These are phyloP conservation scores for Chloroceryle amazona DNA, from an alignment of 2,797 vertebrate species.

Conservation along the genomic window DNA sequence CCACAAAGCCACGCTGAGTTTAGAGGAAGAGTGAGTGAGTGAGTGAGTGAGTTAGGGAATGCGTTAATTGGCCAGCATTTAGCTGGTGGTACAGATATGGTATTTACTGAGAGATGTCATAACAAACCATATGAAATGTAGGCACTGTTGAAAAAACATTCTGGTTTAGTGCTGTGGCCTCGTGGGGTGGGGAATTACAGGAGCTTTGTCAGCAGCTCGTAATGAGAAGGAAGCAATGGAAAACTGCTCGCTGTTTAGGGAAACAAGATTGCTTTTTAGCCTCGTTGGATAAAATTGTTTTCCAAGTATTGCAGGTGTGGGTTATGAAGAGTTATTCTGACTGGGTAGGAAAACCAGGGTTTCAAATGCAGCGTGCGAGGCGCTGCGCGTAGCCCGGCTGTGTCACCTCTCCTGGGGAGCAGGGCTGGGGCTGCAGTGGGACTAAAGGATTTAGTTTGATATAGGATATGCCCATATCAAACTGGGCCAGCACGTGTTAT, in stretches of 20 bases:
- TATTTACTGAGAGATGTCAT: not conserved
- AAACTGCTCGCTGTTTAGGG: not conserved
- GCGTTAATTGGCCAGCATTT: not conserved
- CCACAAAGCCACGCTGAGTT: not conserved
- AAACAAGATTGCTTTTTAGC: not conserved
- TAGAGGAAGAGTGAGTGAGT: not conserved
- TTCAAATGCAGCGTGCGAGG: not conserved
- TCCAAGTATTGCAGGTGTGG: not conserved
- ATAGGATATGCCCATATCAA: not conserved
- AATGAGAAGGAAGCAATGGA: not conserved
- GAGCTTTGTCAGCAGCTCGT: not conserved
- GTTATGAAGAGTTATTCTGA: not conserved
- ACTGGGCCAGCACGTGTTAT: not conserved
- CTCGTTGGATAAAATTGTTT: not conserved
- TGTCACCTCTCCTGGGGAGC: not conserved
- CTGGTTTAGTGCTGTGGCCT: slow-evolving; percentile 1
- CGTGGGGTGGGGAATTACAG: not conserved
- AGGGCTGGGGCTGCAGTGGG: not conserved
- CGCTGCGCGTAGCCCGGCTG: not conserved
- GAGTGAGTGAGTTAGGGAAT: not conserved
- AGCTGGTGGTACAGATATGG: not conserved
- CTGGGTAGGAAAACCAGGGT: not conserved
- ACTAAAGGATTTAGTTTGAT: not conserved
- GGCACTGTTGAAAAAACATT: slow-evolving; percentile 42
- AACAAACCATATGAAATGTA: slow-evolving; percentile 39